phyloP scores from a whole-genome alignment of 2,113 vertebrate genomes.

The Zapornia atra region DNA sequence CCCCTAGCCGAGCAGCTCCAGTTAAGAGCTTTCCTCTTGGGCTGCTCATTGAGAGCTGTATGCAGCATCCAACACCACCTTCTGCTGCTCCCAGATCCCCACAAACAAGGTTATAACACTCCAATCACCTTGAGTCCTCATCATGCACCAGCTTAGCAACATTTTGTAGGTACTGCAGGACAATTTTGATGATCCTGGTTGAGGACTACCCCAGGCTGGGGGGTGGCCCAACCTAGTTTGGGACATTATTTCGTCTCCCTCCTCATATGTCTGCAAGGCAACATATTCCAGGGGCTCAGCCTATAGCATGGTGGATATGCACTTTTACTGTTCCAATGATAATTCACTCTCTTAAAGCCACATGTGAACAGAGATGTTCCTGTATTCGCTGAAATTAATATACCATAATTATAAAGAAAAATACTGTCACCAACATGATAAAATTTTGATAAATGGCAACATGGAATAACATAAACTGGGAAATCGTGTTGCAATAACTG shows the following conservation, averaged over 20 bases:
- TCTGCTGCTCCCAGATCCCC: neutral
- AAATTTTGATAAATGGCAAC: neutral
- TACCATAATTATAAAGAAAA: neutral
- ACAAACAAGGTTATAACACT: neutral
- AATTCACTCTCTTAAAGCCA: neutral
- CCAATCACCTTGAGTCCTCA: neutral
- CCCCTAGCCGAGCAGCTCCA: neutral
- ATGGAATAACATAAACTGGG: neutral
- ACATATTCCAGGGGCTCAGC: neutral
- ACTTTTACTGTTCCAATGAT: neutral
- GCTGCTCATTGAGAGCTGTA: neutral
- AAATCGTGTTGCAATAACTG: neutral
- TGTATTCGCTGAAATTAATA: neutral
- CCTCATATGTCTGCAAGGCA: neutral
- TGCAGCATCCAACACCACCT: neutral
- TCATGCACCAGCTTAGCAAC: neutral
- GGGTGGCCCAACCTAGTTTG: neutral
- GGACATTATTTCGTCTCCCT: neutral
- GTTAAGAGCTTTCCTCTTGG: neutral
- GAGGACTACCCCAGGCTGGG: neutral
- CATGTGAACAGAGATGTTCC: neutral
- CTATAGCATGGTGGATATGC: neutral
- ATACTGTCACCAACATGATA: neutral
- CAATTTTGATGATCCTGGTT: neutral
- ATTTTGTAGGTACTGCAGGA: neutral